Conservation (phyloP, 2,113 vertebrate species). For the Gavia stellata region DNA sequence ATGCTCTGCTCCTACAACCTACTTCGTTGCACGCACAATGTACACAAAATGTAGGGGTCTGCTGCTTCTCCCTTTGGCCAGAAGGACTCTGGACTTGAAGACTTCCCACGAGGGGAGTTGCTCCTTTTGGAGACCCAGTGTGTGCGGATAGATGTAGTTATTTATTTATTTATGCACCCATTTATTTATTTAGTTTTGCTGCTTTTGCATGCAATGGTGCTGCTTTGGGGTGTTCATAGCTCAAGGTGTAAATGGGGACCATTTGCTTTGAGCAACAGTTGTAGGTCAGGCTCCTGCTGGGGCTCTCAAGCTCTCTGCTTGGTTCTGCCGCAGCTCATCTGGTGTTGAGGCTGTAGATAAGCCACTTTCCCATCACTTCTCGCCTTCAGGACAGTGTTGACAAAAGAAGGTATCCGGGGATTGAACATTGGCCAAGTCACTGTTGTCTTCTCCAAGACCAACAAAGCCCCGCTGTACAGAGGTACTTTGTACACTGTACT, state of each 20-base stretch:
- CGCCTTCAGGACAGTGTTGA: not conserved
- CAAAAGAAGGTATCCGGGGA: not conserved
- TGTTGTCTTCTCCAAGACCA: not conserved
- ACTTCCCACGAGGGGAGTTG: not conserved
- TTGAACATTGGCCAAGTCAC: not conserved
- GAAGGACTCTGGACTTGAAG: not conserved
- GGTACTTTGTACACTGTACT: too few species aligned
- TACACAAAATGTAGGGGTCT: not conserved
- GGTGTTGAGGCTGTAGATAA: accelerated
- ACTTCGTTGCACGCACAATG: accelerated
- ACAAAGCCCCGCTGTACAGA: not conserved
- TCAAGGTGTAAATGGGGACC: not conserved
- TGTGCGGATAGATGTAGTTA: not conserved
- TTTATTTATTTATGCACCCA: too few species aligned
- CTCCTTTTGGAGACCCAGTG: not conserved
- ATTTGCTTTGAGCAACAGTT: not conserved
- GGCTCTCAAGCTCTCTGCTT: not conserved
- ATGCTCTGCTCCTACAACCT: not conserved
- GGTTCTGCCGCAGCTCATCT: not conserved
- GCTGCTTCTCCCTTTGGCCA: not conserved
- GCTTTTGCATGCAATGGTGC: accelerated
- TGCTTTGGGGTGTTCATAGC: not conserved
- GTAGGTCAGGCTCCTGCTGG: not conserved
- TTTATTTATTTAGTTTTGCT: not conserved
- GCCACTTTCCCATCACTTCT: not conserved